Percentiles rank a stretch among this genome's conserved stretches.
These are phyloP conservation scores for Laspeyria flexula DNA, from an alignment of 2,888 invertebrate genomes.

Conservation along the genomic window DNA sequence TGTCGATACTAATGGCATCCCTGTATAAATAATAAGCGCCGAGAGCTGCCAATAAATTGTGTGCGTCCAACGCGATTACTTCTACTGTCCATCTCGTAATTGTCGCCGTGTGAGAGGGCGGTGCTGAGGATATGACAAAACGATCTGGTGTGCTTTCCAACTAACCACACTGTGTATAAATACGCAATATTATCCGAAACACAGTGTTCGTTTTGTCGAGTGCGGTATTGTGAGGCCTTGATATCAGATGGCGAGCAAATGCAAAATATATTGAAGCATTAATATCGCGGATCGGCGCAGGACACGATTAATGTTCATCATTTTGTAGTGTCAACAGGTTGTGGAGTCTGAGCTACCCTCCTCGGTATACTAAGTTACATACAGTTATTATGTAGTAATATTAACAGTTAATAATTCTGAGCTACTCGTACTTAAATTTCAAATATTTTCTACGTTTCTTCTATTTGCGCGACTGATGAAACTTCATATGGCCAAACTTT, in stretches of 20 bases:
- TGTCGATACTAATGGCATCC: constrained; percentile 3
- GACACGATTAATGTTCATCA: constrained; percentile 33
- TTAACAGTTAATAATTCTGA: no score
- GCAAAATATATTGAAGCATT: constrained; percentile 41
- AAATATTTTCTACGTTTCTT: no score
- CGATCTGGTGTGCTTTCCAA: constrained; percentile 16
- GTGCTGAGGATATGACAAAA: constrained; percentile 21
- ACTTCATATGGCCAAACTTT: no score
- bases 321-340: constrained; percentile 31
- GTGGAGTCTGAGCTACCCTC: neutral
- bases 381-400: no score
- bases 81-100: constrained; percentile 21
- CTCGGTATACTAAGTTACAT: neutral
- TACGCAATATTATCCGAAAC: neutral
- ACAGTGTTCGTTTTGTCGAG: constrained; percentile 12
- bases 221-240: neutral
- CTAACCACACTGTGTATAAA: constrained; percentile 14
- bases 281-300: constrained; percentile 32
- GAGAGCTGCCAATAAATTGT: constrained; percentile 20
- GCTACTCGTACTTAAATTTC: no score
- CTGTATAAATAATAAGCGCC: constrained; percentile 15
- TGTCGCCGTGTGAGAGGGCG: constrained; percentile 32
- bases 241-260: constrained; percentile 39
- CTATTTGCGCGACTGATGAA: no score
- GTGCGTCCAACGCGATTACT: constrained; percentile 26